Evolutionary conservation across 2,113 vertebrate species (phyloP).

Genomic region (Diadophis punctatus): DNA sequence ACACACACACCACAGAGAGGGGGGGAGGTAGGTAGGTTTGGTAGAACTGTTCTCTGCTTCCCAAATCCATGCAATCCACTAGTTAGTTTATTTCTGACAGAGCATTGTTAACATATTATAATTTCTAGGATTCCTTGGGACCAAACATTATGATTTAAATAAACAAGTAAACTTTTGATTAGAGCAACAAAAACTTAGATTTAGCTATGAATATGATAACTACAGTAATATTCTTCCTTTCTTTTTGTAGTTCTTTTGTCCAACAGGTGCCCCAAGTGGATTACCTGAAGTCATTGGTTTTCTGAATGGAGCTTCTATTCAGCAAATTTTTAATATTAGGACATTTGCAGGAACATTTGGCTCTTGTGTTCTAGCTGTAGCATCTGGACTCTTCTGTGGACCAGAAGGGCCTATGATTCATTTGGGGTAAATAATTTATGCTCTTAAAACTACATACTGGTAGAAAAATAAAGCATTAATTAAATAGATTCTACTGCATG

Average conservation of each 20-base stretch:
- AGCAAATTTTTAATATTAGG: conserved; percentile 56
- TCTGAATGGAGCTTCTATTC: conserved; percentile 53
- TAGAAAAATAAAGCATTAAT: not conserved
- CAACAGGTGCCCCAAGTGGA: conserved; percentile 28
- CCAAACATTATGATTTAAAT: not conserved
- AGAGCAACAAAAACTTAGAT: not conserved
- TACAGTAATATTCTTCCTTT: not conserved
- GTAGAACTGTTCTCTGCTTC: not conserved
- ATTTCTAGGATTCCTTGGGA: not conserved
- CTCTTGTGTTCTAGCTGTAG: conserved; percentile 51
- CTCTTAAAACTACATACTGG: not conserved
- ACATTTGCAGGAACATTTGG: conserved; percentile 49
- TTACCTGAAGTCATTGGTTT: conserved; percentile 57
- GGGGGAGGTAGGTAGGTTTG: not conserved
- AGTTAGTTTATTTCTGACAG: not conserved
- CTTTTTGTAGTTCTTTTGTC: conserved; percentile 49
- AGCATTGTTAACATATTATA: not conserved
- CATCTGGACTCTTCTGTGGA: conserved; percentile 50
- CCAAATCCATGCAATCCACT: not conserved
- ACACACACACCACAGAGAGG: not conserved
- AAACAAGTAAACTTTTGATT: not conserved
- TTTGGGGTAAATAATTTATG: conserved; percentile 43
- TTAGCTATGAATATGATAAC: not conserved
- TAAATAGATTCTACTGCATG: not conserved
- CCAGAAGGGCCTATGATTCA: conserved; percentile 57